These are phyloP conservation scores for Hippopotamyrus pictus DNA, from an alignment of 2,797 vertebrate genomes.

Conservation along the genomic window DNA sequence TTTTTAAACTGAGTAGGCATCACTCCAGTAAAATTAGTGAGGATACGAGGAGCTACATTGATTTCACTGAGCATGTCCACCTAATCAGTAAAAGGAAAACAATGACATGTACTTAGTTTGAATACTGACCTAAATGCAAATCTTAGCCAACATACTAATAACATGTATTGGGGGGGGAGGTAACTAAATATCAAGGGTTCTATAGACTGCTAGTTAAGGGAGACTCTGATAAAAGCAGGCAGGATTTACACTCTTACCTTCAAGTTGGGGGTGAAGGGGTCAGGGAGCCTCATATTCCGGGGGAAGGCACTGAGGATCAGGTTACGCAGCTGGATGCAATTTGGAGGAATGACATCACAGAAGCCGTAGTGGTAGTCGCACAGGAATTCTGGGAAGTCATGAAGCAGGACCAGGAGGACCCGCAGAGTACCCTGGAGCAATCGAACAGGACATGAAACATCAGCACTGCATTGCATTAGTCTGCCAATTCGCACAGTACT, in stretches of 20 bases:
- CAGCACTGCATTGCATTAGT: not conserved
- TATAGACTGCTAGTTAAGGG: not conserved
- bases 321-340: constrained; percentile 98
- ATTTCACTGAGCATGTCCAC: constrained; percentile 99
- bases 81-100: constrained; percentile 47
- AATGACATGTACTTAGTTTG: not conserved
- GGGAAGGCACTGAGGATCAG: constrained; percentile 99
- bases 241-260: constrained; percentile 67
- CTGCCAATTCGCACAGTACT: not conserved
- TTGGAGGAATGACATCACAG: constrained; percentile 97
- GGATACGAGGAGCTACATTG: constrained; percentile 94
- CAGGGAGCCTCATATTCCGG: constrained; percentile 98
- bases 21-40: constrained; percentile 96
- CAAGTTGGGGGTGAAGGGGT: constrained; percentile 96
- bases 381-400: constrained; percentile 98
- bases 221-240: not conserved
- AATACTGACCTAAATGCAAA: not conserved
- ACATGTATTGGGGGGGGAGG: not conserved
- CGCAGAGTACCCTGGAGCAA: constrained; percentile 81
- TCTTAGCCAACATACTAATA: not conserved
- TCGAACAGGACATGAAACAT: not conserved
- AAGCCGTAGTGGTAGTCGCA: constrained; percentile 99
- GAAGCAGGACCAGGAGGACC: constrained; percentile 90
- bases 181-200: not conserved
- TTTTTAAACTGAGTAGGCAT: constrained; percentile 99